Evolutionary conservation across 2,888 invertebrate genomes (phyloP).

Genomic region (Criorhina ranunculi): DNA sequence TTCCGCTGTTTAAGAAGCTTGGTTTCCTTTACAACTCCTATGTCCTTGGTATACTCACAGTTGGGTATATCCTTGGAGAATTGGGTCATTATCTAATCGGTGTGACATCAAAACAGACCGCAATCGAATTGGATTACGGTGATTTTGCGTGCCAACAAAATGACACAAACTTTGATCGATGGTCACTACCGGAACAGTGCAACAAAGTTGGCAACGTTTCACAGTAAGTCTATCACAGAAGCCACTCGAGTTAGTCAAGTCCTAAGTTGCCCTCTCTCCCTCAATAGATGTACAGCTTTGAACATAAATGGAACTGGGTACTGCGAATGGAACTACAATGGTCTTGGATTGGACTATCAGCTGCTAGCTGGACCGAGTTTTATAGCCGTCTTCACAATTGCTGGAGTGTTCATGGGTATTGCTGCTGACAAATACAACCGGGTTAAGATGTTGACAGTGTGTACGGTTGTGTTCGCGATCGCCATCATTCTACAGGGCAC

Average conservation of each 20-base stretch:
- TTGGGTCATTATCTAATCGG: slow-evolving; percentile 95
- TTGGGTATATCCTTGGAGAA: slow-evolving; percentile 94
- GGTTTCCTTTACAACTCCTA: slow-evolving; percentile 91
- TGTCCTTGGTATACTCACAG: slow-evolving; percentile 91
- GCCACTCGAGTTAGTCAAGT: neutral
- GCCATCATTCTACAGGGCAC: slow-evolving; percentile 94
- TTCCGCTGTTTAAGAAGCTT: slow-evolving; percentile 85
- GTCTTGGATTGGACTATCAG: slow-evolving; percentile 96
- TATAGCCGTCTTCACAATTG: slow-evolving; percentile 95
- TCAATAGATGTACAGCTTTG: slow-evolving; percentile 87
- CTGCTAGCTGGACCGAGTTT: slow-evolving; percentile 96
- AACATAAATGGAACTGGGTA: slow-evolving; percentile 90
- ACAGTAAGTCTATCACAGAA: slow-evolving; percentile 39
- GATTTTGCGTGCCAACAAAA: slow-evolving; percentile 94
- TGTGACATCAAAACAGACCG: slow-evolving; percentile 94
- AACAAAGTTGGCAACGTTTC: slow-evolving; percentile 80
- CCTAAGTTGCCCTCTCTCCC: neutral
- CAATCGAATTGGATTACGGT: slow-evolving; percentile 93
- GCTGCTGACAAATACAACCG: slow-evolving; percentile 92
- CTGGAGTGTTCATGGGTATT: slow-evolving; percentile 93
- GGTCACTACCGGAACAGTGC: slow-evolving; percentile 86
- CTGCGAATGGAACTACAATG: slow-evolving; percentile 97
- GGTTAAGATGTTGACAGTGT: slow-evolving; percentile 90
- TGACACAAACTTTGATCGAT: slow-evolving; percentile 86
- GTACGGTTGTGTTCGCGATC: slow-evolving; percentile 92